Evolutionary conservation across 1,140 invertebrate species (phyloP).

Genomic region (Acromyrmex heyeri): DNA sequence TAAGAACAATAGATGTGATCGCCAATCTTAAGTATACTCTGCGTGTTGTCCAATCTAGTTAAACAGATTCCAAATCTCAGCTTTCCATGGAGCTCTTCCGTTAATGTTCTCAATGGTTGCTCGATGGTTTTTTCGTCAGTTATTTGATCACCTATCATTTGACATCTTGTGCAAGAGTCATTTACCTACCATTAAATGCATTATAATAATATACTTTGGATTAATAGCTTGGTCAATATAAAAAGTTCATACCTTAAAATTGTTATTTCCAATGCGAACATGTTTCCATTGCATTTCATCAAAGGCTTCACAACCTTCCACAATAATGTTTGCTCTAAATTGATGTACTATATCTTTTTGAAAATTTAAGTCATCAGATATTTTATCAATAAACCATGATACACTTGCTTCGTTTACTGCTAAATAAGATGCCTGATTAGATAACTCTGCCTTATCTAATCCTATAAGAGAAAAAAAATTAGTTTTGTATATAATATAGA

Average conservation of each 20-base stretch:
- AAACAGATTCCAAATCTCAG: constrained; percentile 93
- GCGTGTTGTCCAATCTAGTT: constrained; percentile 64
- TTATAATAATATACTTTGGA: not conserved
- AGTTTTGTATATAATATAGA: not conserved
- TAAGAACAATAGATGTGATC: constrained; percentile 70
- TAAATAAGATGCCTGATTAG: constrained; percentile 96
- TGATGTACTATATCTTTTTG: constrained; percentile 88
- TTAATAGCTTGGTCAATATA: not conserved
- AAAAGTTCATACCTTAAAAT: constrained; percentile 88
- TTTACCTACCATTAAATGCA: constrained; percentile 87
- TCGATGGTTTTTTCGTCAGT: constrained; percentile 93
- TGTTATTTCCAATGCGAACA: constrained; percentile 90
- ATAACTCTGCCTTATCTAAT: constrained; percentile 86
- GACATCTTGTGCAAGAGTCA: constrained; percentile 94
- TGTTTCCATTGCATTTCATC: constrained; percentile 91
- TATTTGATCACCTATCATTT: constrained; percentile 97
- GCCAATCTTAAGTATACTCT: constrained; percentile 78
- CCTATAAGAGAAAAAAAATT: constrained; percentile 72
- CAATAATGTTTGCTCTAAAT: constrained; percentile 91
- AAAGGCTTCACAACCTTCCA: constrained; percentile 89
- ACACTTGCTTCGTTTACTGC: constrained; percentile 93
- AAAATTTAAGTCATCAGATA: constrained; percentile 87
- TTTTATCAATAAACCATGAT: constrained; percentile 89
- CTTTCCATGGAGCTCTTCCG: constrained; percentile 91
- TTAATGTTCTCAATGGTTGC: constrained; percentile 92